These are phyloP conservation scores for Podabrus alpinus DNA, from an alignment of 2,888 invertebrate species.

Conservation along the genomic window DNA sequence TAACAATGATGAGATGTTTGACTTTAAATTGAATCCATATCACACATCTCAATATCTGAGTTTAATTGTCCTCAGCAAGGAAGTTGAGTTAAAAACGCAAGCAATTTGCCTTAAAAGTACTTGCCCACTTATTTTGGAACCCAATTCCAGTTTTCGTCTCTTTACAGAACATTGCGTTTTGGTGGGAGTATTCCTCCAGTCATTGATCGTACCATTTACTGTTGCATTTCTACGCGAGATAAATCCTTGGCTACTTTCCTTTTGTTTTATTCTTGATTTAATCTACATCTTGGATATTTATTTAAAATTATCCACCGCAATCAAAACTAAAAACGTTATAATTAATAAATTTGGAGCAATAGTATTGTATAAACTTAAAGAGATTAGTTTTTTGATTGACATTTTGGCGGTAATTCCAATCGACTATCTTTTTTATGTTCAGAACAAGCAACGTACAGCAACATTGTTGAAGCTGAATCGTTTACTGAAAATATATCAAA, in stretches of 20 bases:
- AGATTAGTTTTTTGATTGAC: constrained; percentile 9
- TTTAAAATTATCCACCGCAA: constrained; percentile 12
- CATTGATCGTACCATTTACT: constrained; percentile 16
- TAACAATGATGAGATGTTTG: background rate
- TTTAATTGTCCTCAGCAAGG: constrained; percentile 36
- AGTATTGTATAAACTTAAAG: constrained; percentile 1
- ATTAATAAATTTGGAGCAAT: constrained; percentile 2
- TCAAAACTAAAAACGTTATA: background rate
- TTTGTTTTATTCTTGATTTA: constrained; percentile 7
- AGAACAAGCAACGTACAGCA: background rate
- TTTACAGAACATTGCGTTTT: constrained; percentile 24
- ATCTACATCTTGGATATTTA: constrained; percentile 15
- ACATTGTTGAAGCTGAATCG: constrained; percentile 9
- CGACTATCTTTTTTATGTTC: background rate
- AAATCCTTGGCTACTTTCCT: background rate
- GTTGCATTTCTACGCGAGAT: constrained; percentile 17
- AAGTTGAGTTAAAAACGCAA: constrained; percentile 37
- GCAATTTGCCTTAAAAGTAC: constrained; percentile 53
- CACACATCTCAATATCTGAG: constrained; percentile 35
- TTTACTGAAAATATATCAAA: constrained; percentile 27
- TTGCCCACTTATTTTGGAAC: constrained; percentile 60
- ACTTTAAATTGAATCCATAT: background rate
- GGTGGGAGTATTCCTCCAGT: constrained; percentile 11
- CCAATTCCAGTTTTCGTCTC: constrained; percentile 54
- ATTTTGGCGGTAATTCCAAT: constrained; percentile 6